Evolutionary conservation across 2,888 invertebrate species (phyloP), one percentile per base, ranked within the genome.

Genomic region (Andrena haemorrhoa): DNA sequence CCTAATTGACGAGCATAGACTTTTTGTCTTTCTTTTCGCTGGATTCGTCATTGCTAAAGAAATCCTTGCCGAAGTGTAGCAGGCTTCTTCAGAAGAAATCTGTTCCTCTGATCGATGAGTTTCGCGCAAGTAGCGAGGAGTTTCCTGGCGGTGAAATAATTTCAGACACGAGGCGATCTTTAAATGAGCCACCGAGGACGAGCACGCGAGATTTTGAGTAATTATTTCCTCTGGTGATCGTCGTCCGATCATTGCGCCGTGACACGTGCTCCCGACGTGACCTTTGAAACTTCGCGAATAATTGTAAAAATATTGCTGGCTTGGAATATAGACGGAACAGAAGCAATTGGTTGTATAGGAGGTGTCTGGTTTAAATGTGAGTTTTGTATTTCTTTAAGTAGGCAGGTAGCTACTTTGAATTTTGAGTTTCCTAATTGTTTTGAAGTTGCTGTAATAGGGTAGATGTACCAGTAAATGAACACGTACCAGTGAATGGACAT

Each of bases 1-100:
- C 49, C 60, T 58, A 60, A 77, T 79, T 73, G 73, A 73, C 51
- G 58, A 31, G 58, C 23, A 23, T 56, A 23, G 10, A 23, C 12
- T 56, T 56, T 12, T 41, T 4, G 5, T 41, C 41, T 41, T 41
- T 41, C 41, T 41, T 12, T 56, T 56, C 26, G 20, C 20, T 51
- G n/a, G 20, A 51, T 26, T 23, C 20, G 53, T 8, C 23, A 20
- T 20, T 20, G 20, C 20, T 20, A 51, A 51, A 4, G 20, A 51
- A 51, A 51, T 51, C 20, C 8, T 20, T 20, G 51, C 7, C 8
- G 20, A 51, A 51, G 8, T 20, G 16, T 41, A 12, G 41, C 41
- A 4, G 8, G 8, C 20, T 51, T 51, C 20, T 6, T 7, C 2
- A 8, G 51, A 3, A 51, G 20, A 51, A 51, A 20, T 20, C n/a